A percentile compares a stretch with the other conserved stretches of the same genome.
These are phyloP conservation scores for Callyntrura sp. DNA, from an alignment of 2,888 invertebrate genomes.

Conservation along the genomic window DNA sequence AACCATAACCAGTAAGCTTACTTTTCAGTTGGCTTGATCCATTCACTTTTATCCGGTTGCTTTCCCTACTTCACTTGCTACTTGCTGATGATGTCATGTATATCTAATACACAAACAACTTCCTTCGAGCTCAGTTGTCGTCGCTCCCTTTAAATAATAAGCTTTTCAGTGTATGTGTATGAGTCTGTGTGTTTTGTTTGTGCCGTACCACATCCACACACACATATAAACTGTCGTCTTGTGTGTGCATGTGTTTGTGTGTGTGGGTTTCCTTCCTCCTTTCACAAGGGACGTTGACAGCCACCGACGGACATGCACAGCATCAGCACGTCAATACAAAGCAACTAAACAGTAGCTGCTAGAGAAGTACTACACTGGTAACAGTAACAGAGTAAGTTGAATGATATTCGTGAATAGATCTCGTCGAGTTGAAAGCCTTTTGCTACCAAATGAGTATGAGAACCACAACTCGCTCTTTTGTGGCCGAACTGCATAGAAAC, in stretches of 20 bases:
- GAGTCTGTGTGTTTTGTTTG: neutral
- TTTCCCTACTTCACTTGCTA: constrained; percentile 55
- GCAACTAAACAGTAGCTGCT: neutral
- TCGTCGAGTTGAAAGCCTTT: no score
- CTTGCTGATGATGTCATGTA: neutral
- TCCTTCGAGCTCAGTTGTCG: constrained; percentile 3
- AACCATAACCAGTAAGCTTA: constrained; percentile 42
- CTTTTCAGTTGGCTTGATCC: constrained; percentile 52
- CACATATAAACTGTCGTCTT: no score
- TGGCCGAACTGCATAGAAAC: no score
- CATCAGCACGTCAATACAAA: neutral
- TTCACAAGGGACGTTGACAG: constrained; percentile 44
- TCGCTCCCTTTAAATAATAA: constrained; percentile 18
- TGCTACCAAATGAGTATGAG: no score
- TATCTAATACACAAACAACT: neutral
- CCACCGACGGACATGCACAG: neutral
- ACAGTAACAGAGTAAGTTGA: neutral
- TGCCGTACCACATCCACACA: no score
- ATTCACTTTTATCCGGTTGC: constrained; percentile 61
- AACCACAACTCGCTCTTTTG: no score
- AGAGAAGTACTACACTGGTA: neutral
- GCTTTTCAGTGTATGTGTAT: neutral
- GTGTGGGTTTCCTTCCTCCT: constrained; percentile 26
- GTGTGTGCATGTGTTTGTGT: neutral
- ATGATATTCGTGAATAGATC: no score